phyloP scores from a whole-genome alignment of 2,888 invertebrate species.

The Folsomia candida region DNA sequence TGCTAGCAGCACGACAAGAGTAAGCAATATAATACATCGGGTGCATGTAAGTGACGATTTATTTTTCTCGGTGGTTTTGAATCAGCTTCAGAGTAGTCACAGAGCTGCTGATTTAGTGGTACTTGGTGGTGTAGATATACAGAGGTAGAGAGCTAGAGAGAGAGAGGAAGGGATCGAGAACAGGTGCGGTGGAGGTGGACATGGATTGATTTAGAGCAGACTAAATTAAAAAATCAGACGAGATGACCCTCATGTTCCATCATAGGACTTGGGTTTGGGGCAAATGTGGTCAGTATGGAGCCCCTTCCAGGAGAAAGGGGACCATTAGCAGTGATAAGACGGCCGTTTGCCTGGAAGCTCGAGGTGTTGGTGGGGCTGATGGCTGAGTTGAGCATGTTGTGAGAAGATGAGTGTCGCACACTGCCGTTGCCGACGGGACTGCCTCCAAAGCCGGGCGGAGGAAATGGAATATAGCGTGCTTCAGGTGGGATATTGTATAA shows the following conservation, averaged over 20 bases:
- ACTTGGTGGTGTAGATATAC: no score
- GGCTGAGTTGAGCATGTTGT: conserved; percentile 46
- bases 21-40: no score
- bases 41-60: not conserved
- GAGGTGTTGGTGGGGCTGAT: conserved; percentile 57
- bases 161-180: not conserved
- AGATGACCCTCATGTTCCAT: conserved; percentile 53
- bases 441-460: conserved; percentile 67
- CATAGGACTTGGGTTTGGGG: conserved; percentile 51
- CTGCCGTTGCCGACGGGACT: conserved; percentile 59
- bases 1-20: no score
- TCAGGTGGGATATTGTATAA: conserved; percentile 71
- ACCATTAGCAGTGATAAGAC: conserved; percentile 46
- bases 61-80: not conserved
- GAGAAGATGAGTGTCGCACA: conserved; percentile 56
- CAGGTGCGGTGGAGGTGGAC: not conserved
- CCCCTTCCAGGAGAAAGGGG: conserved; percentile 48
- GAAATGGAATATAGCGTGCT: conserved; percentile 76
- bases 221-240: conserved; percentile 49
- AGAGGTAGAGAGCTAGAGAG: conserved; percentile 9
- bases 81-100: not conserved
- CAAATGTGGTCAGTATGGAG: conserved; percentile 53
- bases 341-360: conserved; percentile 53
- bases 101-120: no score
- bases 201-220: conserved; percentile 2